Percentiles rank a stretch among this genome's conserved stretches.
These are phyloP conservation scores for Trichogramma pretiosum DNA, from an alignment of 1,140 invertebrate genomes.

Conservation along the genomic window DNA sequence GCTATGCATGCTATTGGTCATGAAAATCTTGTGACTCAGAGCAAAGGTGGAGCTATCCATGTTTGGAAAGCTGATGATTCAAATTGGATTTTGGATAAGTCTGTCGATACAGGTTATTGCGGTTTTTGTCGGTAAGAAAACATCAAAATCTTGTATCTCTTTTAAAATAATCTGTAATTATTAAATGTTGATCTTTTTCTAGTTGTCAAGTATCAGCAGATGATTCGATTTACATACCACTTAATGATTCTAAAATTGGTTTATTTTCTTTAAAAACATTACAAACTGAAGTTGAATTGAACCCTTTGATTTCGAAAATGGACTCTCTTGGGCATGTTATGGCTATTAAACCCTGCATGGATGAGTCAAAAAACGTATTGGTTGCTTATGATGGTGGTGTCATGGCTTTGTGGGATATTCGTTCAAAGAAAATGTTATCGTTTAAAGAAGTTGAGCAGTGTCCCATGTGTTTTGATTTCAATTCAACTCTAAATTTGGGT, in stretches of 20 bases:
- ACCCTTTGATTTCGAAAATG: slow-evolving; percentile 28
- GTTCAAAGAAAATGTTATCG: slow-evolving; percentile 47
- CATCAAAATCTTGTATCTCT: slow-evolving; percentile 1
- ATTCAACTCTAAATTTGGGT: slow-evolving; percentile 52
- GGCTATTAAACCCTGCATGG: slow-evolving; percentile 52
- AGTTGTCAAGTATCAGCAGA: slow-evolving; percentile 52
- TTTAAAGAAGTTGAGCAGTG: slow-evolving; percentile 53
- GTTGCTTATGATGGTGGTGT: slow-evolving; percentile 59
- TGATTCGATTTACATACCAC: slow-evolving; percentile 52
- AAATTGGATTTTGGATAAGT: slow-evolving; percentile 49
- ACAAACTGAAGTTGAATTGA: slow-evolving; percentile 42
- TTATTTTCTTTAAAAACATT: slow-evolving; percentile 51
- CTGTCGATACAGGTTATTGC: slow-evolving; percentile 50
- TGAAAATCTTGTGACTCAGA: slow-evolving; percentile 55
- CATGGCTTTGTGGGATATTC: slow-evolving; percentile 58
- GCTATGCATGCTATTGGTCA: slow-evolving; percentile 47
- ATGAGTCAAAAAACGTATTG: slow-evolving; percentile 49
- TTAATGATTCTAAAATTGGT: slow-evolving; percentile 54
- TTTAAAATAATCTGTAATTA: neutral
- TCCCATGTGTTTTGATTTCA: slow-evolving; percentile 61
- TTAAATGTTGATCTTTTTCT: slow-evolving; percentile 5
- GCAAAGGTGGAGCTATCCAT: slow-evolving; percentile 59
- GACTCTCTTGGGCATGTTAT: slow-evolving; percentile 53
- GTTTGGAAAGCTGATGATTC: slow-evolving; percentile 54
- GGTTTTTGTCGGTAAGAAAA: slow-evolving; percentile 51